Evolutionary conservation across 2,113 vertebrate species (phyloP).

Genomic region (Pterophyllum scalare): DNA sequence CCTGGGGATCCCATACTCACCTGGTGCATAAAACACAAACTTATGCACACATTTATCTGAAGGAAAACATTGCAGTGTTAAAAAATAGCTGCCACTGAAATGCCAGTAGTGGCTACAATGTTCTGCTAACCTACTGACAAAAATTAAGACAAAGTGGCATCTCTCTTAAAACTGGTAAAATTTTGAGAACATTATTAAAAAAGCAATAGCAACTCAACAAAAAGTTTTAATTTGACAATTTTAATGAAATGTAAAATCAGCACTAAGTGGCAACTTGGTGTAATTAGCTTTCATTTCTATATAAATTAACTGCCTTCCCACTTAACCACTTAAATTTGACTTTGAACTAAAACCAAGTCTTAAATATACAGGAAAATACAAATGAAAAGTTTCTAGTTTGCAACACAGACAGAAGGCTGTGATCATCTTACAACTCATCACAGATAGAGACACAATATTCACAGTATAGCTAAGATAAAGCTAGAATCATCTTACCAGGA

Average conservation of each 20-base stretch:
- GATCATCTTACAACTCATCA: background rate
- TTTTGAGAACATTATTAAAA: background rate
- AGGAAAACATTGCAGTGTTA: background rate
- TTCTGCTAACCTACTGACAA: background rate
- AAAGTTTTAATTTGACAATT: background rate
- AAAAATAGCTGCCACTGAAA: background rate
- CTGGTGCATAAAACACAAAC: slow-evolving; percentile 66
- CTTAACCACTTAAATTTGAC: background rate
- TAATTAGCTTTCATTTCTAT: too few species aligned
- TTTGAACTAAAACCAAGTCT: background rate
- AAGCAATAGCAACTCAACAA: background rate
- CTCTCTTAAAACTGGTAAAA: background rate
- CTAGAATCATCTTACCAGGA: slow-evolving; percentile 80
- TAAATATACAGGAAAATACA: background rate
- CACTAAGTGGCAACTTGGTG: too few species aligned
- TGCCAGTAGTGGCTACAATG: background rate
- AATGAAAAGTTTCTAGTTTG: background rate
- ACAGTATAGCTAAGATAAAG: background rate
- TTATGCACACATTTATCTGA: background rate
- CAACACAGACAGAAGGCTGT: background rate
- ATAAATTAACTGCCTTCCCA: background rate
- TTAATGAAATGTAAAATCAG: too few species aligned
- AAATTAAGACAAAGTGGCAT: too few species aligned
- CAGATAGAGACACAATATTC: background rate
- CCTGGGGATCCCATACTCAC: slow-evolving; percentile 89